Percentiles rank a stretch among this genome's conserved stretches.
These are phyloP conservation scores for Heliothis subflexa DNA, from an alignment of 1,140 invertebrate genomes.

Conservation along the genomic window DNA sequence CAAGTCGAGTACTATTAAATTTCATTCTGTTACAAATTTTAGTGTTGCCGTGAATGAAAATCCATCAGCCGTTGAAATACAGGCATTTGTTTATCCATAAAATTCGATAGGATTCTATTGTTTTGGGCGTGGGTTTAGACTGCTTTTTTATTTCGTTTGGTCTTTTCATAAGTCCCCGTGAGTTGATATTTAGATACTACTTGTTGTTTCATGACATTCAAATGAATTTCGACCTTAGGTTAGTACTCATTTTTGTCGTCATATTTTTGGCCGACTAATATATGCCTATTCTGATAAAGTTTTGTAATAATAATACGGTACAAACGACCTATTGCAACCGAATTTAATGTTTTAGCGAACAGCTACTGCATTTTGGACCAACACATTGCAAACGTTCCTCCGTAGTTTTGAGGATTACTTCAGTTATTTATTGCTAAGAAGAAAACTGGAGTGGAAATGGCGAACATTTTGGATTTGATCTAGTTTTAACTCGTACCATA, in stretches of 20 bases:
- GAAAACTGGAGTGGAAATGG: slow-evolving; percentile 1
- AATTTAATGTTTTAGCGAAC: background rate
- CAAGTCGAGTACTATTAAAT: slow-evolving; percentile 29
- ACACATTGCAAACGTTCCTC: slow-evolving; percentile 1
- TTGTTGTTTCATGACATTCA: too few species aligned
- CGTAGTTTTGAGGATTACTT: slow-evolving; percentile 20
- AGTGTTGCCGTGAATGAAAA: slow-evolving; percentile 20
- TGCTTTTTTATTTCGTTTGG: background rate
- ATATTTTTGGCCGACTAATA: too few species aligned
- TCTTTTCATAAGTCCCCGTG: too few species aligned
- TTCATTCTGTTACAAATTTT: slow-evolving; percentile 35
- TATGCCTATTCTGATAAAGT: too few species aligned
- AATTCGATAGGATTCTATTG: background rate
- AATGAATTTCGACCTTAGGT: too few species aligned
- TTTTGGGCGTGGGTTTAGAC: background rate
- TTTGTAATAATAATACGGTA: too few species aligned
- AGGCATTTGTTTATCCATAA: slow-evolving; percentile 13
- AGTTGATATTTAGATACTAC: too few species aligned
- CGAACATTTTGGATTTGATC: background rate
- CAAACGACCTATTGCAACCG: background rate
- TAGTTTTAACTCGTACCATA: too few species aligned
- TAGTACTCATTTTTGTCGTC: too few species aligned
- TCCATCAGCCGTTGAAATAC: slow-evolving; percentile 20
- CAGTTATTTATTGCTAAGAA: slow-evolving; percentile 27
- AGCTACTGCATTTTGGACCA: background rate